Evolutionary conservation across 92 coral and sea anemone species (phyloP).

Genomic region (Ricordea florida): DNA sequence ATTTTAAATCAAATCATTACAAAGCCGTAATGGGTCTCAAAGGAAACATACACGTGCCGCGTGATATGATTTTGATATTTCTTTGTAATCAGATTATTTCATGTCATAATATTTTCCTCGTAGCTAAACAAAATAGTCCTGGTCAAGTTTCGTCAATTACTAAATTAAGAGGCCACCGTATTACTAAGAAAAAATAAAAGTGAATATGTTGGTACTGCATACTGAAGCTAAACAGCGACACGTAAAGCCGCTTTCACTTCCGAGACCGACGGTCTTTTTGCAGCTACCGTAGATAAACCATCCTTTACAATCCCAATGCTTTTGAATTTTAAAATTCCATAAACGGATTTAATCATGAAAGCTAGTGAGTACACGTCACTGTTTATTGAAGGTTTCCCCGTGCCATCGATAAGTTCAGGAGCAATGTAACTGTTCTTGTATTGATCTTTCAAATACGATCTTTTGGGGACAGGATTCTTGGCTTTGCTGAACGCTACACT

Average conservation of each 20-base stretch:
- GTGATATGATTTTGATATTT: too few relatives aligned
- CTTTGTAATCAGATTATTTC: too few relatives aligned
- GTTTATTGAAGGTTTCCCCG: slow-evolving; percentile 17
- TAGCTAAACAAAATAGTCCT: too few relatives aligned
- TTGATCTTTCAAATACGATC: not conserved
- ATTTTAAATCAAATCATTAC: too few relatives aligned
- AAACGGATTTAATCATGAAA: slow-evolving; percentile 7
- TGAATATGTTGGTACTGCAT: too few relatives aligned
- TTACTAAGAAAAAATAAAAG: too few relatives aligned
- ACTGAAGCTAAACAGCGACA: too few relatives aligned
- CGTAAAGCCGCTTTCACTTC: not conserved
- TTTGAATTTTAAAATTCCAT: not conserved
- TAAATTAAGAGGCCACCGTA: too few relatives aligned
- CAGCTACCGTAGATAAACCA: not conserved
- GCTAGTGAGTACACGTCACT: slow-evolving; percentile 33
- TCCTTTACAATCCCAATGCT: not conserved
- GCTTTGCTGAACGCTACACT: slow-evolving; percentile 8
- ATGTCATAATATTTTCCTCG: too few relatives aligned
- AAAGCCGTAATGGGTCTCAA: too few relatives aligned
- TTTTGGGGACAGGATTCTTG: not conserved
- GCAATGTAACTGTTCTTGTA: slow-evolving; percentile 21
- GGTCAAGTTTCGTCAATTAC: too few relatives aligned
- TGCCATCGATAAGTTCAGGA: slow-evolving; percentile 18
- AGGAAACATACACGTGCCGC: too few relatives aligned
- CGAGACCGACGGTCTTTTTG: not conserved